phyloP scores from a whole-genome alignment of 2,113 vertebrate species.

The Coptodon bakossiorum region DNA sequence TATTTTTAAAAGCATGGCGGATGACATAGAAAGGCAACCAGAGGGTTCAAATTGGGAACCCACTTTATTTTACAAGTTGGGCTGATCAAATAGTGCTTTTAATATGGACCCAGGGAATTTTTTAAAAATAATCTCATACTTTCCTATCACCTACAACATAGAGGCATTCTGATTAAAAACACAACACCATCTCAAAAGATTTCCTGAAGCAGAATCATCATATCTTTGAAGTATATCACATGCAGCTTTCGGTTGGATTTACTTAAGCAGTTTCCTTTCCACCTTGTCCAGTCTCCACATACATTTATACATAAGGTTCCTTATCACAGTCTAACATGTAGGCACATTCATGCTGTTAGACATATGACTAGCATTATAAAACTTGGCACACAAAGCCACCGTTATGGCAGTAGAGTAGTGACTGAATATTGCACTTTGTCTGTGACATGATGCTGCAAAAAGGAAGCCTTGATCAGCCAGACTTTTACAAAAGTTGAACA shows the following conservation, averaged over 20 bases:
- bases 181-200: neutral
- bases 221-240: neutral
- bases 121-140: accelerated
- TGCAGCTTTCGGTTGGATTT: neutral
- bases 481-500: neutral
- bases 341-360: neutral
- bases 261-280: neutral
- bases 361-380: neutral
- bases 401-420: neutral
- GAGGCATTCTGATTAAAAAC: neutral
- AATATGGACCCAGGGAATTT: neutral
- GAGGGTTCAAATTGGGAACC: neutral
- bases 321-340: neutral
- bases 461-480: neutral
- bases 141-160: neutral
- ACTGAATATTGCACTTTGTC: neutral
- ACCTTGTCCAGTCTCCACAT: neutral
- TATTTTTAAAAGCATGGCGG: neutral
- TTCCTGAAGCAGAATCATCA: neutral
- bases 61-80: neutral
- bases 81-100: neutral
- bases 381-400: neutral
- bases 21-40: neutral
- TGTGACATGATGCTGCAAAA: neutral
- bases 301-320: neutral